Evolutionary conservation across 2,888 invertebrate genomes (phyloP).

Genomic region (Auanema freiburgensis): DNA sequence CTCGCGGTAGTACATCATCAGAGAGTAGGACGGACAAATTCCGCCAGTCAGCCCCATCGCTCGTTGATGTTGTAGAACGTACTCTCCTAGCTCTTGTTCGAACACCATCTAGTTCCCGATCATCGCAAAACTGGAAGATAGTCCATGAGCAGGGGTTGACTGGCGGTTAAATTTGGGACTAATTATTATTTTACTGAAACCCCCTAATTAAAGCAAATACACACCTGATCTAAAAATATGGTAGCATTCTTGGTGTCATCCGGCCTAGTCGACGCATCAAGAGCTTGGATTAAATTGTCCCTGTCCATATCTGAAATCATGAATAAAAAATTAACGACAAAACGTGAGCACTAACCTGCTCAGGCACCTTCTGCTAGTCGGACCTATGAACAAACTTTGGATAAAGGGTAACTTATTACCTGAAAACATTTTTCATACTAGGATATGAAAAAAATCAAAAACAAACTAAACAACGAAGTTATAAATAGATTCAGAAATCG

Average conservation of each 20-base stretch:
- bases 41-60: slow-evolving; percentile 23
- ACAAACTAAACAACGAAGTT: background rate
- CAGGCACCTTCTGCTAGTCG: too few relatives aligned
- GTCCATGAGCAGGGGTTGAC: slow-evolving; percentile 4
- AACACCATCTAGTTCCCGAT: background rate
- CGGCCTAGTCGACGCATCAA: slow-evolving; percentile 28
- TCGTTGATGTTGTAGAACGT: slow-evolving; percentile 18
- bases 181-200: slow-evolving; percentile 2
- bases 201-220: background rate
- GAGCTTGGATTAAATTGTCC: slow-evolving; percentile 25
- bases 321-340: background rate
- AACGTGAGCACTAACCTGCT: background rate
- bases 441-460: background rate
- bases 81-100: slow-evolving; percentile 14
- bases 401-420: background rate
- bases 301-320: slow-evolving; percentile 20
- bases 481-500: background rate
- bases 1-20: slow-evolving; percentile 9
- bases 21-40: slow-evolving; percentile 22
- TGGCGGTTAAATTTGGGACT: slow-evolving; percentile 3
- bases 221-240: slow-evolving; percentile 26
- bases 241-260: slow-evolving; percentile 30
- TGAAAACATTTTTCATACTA: background rate
- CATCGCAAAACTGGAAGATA: slow-evolving; percentile 8
- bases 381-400: background rate